Evolutionary conservation across 2,113 vertebrate species (phyloP), one percentile per base, ranked within the genome.

Genomic region (Poeciliopsis occidentalis): DNA sequence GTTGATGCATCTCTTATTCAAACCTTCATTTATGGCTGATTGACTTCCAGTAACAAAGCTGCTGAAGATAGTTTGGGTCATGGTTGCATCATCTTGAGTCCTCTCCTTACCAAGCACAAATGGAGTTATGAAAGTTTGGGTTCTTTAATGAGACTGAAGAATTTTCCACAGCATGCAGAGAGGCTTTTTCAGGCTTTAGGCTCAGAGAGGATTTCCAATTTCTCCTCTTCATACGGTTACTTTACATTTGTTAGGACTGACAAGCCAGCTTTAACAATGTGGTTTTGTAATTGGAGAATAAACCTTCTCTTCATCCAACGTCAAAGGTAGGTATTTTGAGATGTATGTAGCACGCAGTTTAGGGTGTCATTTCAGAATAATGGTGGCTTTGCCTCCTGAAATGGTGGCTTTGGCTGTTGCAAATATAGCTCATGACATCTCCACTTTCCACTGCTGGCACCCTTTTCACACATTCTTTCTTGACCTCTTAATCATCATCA

Each of bases 381-480:
- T 75, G 74, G 85, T 70, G n/a, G 86, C 70, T 69, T 89, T 87
- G 89, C 85, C 76, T 79, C 76, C 86, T 54, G 88, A 66, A 32
- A 32, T 76, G 81, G 81, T 32, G 34, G 34, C 34, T 37, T 71
- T 67, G 80, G 84, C 67, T 68, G 87, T 76, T 75, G 85, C 75
- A 82, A 80, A 87, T 83, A 87, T 67, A 89, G 87, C 80, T 70
- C 90, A 68, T 54, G 80, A 88, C 22, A 84, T 89, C 84, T 92
- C 88, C 91, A 80, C 84, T 91, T 80, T 88, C 85, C 85, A 88
- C 82, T 85, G 89, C 77, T 82, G 92, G 84, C 67, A 93, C 71
- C 85, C 71, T 72, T 71, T 91, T 94, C 88, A 91, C 69, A 90
- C 85, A 94, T 88, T 92, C 89, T 91, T 90, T n/a, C n/a, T n/a